Conservation (phyloP, 2,113 vertebrate genomes). For the Puma concolor region DNA sequence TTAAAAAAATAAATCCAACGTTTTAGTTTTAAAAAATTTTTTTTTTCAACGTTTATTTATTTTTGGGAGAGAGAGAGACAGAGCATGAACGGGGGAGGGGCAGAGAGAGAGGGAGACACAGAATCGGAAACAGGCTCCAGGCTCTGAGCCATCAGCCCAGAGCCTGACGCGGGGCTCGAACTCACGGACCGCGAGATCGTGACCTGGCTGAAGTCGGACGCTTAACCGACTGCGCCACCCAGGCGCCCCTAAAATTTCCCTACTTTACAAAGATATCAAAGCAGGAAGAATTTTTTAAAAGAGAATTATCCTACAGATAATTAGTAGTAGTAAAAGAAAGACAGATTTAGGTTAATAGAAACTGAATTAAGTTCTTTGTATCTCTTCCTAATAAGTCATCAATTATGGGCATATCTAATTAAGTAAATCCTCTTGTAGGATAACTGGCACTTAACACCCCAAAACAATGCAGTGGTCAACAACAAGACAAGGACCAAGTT, state of each 20-base stretch:
- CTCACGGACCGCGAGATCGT: too few relatives aligned
- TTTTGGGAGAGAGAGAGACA: too few relatives aligned
- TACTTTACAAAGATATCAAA: conserved; percentile 35
- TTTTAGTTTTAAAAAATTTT: neutral
- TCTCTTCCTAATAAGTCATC: neutral
- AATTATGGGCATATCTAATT: neutral
- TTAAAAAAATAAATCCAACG: neutral
- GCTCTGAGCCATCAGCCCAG: too few relatives aligned
- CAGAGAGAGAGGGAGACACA: too few relatives aligned
- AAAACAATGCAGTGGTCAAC: neutral
- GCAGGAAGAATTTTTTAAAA: neutral
- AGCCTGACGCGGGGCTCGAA: too few relatives aligned
- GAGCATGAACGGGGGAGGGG: too few relatives aligned
- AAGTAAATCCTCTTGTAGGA: conserved; percentile 34
- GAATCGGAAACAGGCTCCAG: too few relatives aligned
- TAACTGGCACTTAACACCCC: neutral
- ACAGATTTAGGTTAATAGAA: conserved; percentile 49
- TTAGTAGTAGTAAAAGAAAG: neutral
- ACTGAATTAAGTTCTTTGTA: neutral
- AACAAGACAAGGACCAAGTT: neutral
- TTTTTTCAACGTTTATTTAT: too few relatives aligned
- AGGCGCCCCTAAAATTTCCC: too few relatives aligned
- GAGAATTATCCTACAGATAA: neutral
- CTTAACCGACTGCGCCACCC: too few relatives aligned
- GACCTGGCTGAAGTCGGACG: too few relatives aligned